Conservation (phyloP, 1,140 invertebrate species). For the Macrobrachium nipponense region DNA sequence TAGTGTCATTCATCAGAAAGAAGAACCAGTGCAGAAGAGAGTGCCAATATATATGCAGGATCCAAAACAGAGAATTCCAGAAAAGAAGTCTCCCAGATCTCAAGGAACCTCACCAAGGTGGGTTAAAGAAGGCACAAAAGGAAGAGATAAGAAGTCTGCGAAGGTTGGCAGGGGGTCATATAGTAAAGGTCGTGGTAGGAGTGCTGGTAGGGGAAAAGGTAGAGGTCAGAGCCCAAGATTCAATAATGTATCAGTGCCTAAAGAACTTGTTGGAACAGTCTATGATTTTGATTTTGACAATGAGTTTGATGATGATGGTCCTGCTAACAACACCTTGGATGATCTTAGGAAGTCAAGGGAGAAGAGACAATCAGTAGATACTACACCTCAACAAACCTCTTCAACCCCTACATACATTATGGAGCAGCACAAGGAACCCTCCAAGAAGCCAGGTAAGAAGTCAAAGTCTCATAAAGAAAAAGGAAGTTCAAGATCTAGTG, state of each 20-base stretch:
- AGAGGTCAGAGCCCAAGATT: constrained; percentile 77
- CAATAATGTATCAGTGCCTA: constrained; percentile 64
- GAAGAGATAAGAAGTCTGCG: constrained; percentile 57
- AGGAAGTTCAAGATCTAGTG: constrained; percentile 10
- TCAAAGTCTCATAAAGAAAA: constrained; percentile 62
- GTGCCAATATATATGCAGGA: constrained; percentile 63
- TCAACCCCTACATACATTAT: constrained; percentile 50
- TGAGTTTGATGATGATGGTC: constrained; percentile 76
- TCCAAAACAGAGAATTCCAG: constrained; percentile 34
- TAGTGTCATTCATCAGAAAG: constrained; percentile 30
- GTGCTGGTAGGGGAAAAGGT: constrained; percentile 57
- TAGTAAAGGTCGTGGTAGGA: constrained; percentile 63
- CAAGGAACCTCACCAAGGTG: constrained; percentile 55
- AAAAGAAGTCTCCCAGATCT: constrained; percentile 55
- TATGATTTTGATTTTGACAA: constrained; percentile 84
- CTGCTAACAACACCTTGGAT: constrained; percentile 70
- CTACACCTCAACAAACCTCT: constrained; percentile 44
- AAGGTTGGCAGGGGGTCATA: constrained; percentile 58
- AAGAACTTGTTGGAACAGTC: constrained; percentile 81
- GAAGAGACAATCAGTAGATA: constrained; percentile 80
- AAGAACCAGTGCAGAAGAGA: constrained; percentile 45
- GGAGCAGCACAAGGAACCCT: constrained; percentile 60
- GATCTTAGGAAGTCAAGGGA: constrained; percentile 85
- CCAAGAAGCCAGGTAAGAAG: constrained; percentile 58
- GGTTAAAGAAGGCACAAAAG: constrained; percentile 55